Base-by-base conservation (phyloP, 2,888 invertebrate genomes). In the Tubiluchus corallicola region DNA sequence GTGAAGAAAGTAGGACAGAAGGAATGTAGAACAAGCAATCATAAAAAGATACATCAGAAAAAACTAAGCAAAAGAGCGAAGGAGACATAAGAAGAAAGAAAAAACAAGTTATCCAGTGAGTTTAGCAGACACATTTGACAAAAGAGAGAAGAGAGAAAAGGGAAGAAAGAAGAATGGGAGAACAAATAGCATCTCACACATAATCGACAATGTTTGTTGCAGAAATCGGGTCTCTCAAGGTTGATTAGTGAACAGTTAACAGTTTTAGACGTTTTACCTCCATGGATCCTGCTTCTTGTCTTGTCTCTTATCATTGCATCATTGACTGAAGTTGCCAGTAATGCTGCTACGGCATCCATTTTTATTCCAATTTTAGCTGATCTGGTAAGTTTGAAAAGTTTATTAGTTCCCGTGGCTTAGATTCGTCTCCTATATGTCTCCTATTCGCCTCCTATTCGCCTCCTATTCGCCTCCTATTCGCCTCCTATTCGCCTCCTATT, bases 131-230 rank as follows among this genome's bases (percentile, higher is more conserved):
- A 29, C 9, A 29, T 9, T 9, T 29, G 29, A 29, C 9, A 29
- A n/a, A 9, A 29, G 29, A 29, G 29, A 29, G 29, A n/a, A 29
- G 29, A 29, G 29, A 29, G 29, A 29, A n/a, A 29, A n/a, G n/a
- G 29, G n/a, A n/a, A 29, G 29, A 29, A n/a, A 29, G 29, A 29
- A n/a, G 29, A 29, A n/a, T 9, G 29, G n/a, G 29, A 29, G 29
- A 29, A 29, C 9, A 29, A n/a, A 29, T 9, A n/a, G n/a, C n/a
- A n/a, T n/a, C n/a, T n/a, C n/a, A n/a, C n/a, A n/a, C n/a, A n/a
- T n/a, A n/a, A n/a, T n/a, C n/a, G n/a, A n/a, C n/a, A n/a, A n/a
- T n/a, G n/a, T 29, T n/a, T 5, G 9, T 5, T n/a, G 29, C 29
- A 29, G 29, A 29, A 29, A 29, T 29, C 29, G 5, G 29, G 29